These are phyloP conservation scores for Glossosoma conforme DNA, from an alignment of 1,140 invertebrate species.

Conservation along the genomic window DNA sequence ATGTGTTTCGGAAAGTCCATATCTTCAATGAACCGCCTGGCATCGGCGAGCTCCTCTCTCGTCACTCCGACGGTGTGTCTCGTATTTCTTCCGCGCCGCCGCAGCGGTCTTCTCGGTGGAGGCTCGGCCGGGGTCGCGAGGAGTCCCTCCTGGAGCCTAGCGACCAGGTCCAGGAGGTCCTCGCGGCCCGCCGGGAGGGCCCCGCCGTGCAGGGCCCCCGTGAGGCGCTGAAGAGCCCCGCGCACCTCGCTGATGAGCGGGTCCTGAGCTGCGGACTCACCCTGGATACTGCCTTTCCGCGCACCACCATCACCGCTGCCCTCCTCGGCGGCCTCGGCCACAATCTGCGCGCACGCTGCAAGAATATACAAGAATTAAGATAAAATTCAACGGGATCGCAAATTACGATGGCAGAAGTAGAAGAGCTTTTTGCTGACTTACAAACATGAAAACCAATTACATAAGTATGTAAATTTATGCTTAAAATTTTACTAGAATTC, in stretches of 20 bases:
- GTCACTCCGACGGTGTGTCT: conserved; percentile 79
- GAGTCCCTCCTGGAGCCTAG: conserved; percentile 67
- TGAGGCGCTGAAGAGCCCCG: conserved; percentile 66
- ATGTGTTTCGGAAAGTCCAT: conserved; percentile 44
- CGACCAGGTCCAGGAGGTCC: conserved; percentile 68
- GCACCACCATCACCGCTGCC: conserved; percentile 35
- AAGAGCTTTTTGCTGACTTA: too few species aligned
- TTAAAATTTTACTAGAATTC: background rate
- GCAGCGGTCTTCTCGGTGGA: conserved; percentile 33
- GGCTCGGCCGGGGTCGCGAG: conserved; percentile 41
- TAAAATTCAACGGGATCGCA: too few species aligned
- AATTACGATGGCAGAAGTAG: too few species aligned
- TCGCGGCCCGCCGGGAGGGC: conserved; percentile 51
- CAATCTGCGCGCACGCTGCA: conserved; percentile 56
- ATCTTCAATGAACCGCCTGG: conserved; percentile 66
- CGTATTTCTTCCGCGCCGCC: conserved; percentile 49
- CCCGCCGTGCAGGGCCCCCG: conserved; percentile 59
- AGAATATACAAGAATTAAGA: conserved; percentile 27
- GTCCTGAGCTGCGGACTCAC: conserved; percentile 36
- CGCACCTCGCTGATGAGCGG: conserved; percentile 73
- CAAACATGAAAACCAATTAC: too few species aligned
- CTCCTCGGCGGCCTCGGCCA: conserved; percentile 50
- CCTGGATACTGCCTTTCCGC: too few species aligned
- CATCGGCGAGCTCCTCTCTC: conserved; percentile 69
- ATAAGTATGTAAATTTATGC: background rate